These are phyloP conservation scores for Dromiciops gliroides DNA, from an alignment of 2,113 vertebrate genomes.

Conservation along the genomic window DNA sequence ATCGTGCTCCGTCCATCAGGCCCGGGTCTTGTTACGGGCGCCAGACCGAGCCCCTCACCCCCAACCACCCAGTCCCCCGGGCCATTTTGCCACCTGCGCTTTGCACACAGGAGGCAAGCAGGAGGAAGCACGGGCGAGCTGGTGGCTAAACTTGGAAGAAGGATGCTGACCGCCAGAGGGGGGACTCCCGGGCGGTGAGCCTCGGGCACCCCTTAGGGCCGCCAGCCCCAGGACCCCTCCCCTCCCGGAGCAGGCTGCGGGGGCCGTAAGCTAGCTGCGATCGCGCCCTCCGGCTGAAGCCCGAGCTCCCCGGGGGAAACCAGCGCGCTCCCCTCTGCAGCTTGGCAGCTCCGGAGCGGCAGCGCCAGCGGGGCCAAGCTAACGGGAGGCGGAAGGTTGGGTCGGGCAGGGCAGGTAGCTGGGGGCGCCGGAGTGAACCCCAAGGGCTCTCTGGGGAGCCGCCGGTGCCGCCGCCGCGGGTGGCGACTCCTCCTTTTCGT, in stretches of 20 bases:
- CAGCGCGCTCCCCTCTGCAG: neutral
- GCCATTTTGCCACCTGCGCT: neutral
- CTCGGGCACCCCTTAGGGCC: neutral
- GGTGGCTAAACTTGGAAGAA: neutral
- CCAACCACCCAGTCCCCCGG: conserved; percentile 15
- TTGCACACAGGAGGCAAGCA: neutral
- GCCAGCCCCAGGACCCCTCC: neutral
- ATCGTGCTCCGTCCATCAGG: conserved; percentile 9
- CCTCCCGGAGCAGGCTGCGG: neutral
- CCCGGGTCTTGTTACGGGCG: neutral
- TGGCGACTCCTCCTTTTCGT: conserved; percentile 37
- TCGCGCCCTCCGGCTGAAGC: neutral
- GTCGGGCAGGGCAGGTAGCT: neutral
- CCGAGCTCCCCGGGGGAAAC: neutral
- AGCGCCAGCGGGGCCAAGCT: neutral
- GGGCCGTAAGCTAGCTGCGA: neutral
- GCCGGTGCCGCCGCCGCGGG: conserved; percentile 47
- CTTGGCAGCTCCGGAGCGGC: neutral
- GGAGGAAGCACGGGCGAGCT: neutral
- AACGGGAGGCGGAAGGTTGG: conserved; percentile 6
- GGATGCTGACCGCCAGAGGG: neutral
- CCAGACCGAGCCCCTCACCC: neutral
- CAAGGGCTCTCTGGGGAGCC: neutral
- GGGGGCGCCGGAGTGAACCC: neutral
- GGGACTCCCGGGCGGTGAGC: neutral